These are phyloP conservation scores for Tyria jacobaeae DNA, from an alignment of 2,888 invertebrate species.

Conservation along the genomic window DNA sequence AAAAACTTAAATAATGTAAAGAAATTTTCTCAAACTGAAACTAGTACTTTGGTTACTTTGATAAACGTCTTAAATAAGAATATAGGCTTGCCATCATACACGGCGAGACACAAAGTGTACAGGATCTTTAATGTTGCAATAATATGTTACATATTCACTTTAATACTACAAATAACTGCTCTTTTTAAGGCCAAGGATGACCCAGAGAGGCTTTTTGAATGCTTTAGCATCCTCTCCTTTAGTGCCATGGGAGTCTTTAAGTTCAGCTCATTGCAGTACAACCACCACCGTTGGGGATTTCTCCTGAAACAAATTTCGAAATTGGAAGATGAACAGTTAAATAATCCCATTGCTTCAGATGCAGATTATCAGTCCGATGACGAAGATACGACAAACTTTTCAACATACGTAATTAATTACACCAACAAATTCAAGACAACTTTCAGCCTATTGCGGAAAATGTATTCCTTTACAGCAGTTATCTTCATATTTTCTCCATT, in stretches of 20 bases:
- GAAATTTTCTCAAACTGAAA: slow-evolving; percentile 1
- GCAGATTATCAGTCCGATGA: slow-evolving; percentile 53
- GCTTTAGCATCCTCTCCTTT: slow-evolving; percentile 70
- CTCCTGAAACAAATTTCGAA: slow-evolving; percentile 54
- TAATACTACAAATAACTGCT: slow-evolving; percentile 57
- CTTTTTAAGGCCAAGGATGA: slow-evolving; percentile 58
- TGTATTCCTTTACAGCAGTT: slow-evolving; percentile 63
- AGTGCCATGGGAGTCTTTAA: slow-evolving; percentile 71
- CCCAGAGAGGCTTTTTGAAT: slow-evolving; percentile 63
- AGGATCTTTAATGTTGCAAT: slow-evolving; percentile 52
- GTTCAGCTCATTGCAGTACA: slow-evolving; percentile 55
- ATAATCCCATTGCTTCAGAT: slow-evolving; percentile 31
- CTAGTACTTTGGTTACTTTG: slow-evolving; percentile 19
- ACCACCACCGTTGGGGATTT: slow-evolving; percentile 56
- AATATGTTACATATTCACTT: slow-evolving; percentile 55
- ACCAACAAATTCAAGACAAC: slow-evolving; percentile 55
- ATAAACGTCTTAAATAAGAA: slow-evolving; percentile 43
- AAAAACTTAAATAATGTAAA: background rate
- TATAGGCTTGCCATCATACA: slow-evolving; percentile 53
- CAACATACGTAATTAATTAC: slow-evolving; percentile 52
- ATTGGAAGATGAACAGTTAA: slow-evolving; percentile 59
- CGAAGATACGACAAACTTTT: slow-evolving; percentile 38
- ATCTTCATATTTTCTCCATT: slow-evolving; percentile 70
- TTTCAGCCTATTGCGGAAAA: slow-evolving; percentile 52
- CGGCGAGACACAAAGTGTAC: slow-evolving; percentile 39